Base-by-base conservation (phyloP, 1,140 invertebrate species). In the Drosophila grimshawi region DNA sequence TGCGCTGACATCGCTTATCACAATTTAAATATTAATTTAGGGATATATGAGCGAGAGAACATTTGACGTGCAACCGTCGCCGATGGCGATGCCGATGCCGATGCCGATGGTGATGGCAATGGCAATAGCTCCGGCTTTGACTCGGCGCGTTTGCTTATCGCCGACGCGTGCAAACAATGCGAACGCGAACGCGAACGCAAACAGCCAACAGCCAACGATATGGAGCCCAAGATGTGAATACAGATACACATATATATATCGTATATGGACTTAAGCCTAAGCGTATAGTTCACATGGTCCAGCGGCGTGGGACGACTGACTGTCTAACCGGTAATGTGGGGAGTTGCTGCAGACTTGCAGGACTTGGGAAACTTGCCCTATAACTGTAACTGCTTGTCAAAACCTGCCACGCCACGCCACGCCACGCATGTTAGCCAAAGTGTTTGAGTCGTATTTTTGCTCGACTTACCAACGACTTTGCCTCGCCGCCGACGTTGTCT, bases 11-110 rank as follows among this genome's bases (percentile, higher is more conserved):
- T 6, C 10, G 46, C 67, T 78, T 89, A 88, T 88, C 83, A 74
- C 55, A 80, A 79, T 89, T 88, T 88, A 88, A 88, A 88, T 88
- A 88, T 88, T 88, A 88, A 83, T 89, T 78, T 79, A 88, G 83
- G 83, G 85, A 88, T 88, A 80, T 76, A 43, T n/a, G 57, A 35
- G 37, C 39, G 51, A 60, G 65, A 66, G 53, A 39, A 46, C 19
- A 67, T 73, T 67, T 66, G 53, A 70, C 60, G 68, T 64, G 68
- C 68, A 70, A 62, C 41, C 51, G 67, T 45, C 19, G 64, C 32
- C 64, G 35, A 35, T 7, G 55, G 37, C 55, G 49, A 46, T 39
- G 46, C 32, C 39, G 41, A 55, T 8, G 48, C 2, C 49, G 11
- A 41, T 41, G 0, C 8, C 7, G 10, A 41, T 41, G 43, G 60